These are phyloP conservation scores for Drosophila peninsularis DNA, from an alignment of 2,888 invertebrate genomes.

Conservation along the genomic window DNA sequence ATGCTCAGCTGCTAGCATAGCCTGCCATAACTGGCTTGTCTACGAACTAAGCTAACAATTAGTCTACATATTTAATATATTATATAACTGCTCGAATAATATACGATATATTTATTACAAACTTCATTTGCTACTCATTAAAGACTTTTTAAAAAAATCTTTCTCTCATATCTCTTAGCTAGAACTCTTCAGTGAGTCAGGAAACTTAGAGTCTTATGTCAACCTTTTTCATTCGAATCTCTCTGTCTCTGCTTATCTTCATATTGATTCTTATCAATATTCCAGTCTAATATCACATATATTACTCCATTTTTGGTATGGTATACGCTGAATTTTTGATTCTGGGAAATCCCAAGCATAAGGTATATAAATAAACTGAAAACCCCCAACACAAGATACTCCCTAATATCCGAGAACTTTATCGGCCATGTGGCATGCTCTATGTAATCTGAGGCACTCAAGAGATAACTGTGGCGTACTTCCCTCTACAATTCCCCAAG, in stretches of 20 bases:
- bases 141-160: no score
- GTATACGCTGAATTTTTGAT: not conserved
- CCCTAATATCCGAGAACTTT: not conserved
- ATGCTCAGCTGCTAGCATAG: not conserved
- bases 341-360: no score
- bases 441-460: not conserved
- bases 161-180: no score
- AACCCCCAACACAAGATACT: no score
- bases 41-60: no score
- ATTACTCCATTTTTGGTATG: not conserved
- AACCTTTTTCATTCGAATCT: not conserved
- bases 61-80: no score
- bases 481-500: constrained; percentile 2
- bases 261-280: not conserved
- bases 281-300: not conserved
- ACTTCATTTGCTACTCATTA: not conserved
- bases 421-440: not conserved
- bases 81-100: no score
- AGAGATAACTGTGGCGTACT: not conserved
- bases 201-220: no score
- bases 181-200: no score
- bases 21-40: no score
- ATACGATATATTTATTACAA: no score
- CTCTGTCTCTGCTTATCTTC: not conserved
- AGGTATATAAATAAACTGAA: no score